Conservation (phyloP, 2,888 invertebrate genomes). For the Magallana nippona region DNA sequence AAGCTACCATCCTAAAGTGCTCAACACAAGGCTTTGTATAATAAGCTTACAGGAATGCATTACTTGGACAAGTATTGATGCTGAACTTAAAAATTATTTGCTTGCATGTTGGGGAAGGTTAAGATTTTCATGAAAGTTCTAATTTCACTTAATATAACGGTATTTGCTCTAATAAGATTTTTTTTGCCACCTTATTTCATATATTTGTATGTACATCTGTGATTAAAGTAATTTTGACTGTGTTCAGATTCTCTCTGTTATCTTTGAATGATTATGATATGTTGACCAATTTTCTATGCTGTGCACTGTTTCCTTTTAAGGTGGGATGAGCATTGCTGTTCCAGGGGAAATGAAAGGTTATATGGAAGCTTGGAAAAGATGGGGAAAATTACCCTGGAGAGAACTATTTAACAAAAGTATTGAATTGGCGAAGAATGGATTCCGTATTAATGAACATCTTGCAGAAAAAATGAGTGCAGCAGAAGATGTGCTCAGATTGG, state of each 20-base stretch:
- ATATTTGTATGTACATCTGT: too few relatives aligned
- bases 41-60: neutral
- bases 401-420: slow-evolving; percentile 90
- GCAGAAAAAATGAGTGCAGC: slow-evolving; percentile 48
- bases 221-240: too few relatives aligned
- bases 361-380: slow-evolving; percentile 87
- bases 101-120: too few relatives aligned
- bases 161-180: too few relatives aligned
- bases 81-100: too few relatives aligned
- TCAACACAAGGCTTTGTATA: neutral
- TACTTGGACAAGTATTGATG: too few relatives aligned
- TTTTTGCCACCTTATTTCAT: too few relatives aligned
- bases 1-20: too few relatives aligned
- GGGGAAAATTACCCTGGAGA: slow-evolving; percentile 89
- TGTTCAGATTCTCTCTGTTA: too few relatives aligned
- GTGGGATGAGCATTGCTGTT: slow-evolving; percentile 87
- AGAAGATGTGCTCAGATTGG: neutral
- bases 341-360: slow-evolving; percentile 95
- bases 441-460: slow-evolving; percentile 76
- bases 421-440: slow-evolving; percentile 87
- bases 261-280: too few relatives aligned
- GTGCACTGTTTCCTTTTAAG: slow-evolving; percentile 55
- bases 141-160: too few relatives aligned
- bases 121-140: too few relatives aligned
- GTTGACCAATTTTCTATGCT: neutral